These are phyloP conservation scores for Steinernema scapterisci DNA, from an alignment of 2,888 invertebrate genomes.

Conservation along the genomic window DNA sequence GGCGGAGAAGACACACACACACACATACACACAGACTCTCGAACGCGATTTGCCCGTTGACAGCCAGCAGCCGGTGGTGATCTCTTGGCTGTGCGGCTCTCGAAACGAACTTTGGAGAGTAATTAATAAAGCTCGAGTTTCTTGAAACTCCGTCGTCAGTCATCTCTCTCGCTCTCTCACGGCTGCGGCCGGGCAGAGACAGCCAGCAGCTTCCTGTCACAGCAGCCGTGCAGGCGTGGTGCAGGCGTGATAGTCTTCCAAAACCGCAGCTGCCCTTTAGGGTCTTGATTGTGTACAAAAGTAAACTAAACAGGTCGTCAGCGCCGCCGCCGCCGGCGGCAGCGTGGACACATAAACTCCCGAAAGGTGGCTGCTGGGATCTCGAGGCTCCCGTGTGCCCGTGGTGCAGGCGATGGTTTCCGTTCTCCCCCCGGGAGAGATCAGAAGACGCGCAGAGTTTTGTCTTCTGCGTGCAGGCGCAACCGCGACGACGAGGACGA, in stretches of 20 bases:
- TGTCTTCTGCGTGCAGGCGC: not conserved
- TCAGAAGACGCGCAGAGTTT: too few species aligned
- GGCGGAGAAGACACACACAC: too few species aligned
- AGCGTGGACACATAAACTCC: not conserved
- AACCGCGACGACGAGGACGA: not conserved
- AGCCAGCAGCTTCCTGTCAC: not conserved
- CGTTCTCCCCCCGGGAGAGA: too few species aligned
- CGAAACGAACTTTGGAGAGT: conserved; percentile 13
- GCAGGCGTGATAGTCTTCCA: too few species aligned
- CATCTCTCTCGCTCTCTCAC: not conserved
- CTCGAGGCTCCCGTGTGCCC: too few species aligned
- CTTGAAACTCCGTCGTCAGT: not conserved
- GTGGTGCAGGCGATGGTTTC: too few species aligned
- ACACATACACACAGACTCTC: too few species aligned
- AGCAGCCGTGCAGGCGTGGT: too few species aligned
- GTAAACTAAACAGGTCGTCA: conserved; percentile 2
- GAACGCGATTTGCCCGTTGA: too few species aligned
- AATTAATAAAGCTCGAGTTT: conserved; percentile 32
- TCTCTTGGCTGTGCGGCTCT: not conserved
- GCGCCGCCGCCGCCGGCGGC: not conserved
- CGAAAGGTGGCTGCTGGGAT: too few species aligned
- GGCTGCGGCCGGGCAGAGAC: not conserved
- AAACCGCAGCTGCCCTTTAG: too few species aligned
- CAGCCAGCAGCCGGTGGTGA: not conserved
- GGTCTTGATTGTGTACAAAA: conserved; percentile 11